Conservation (phyloP, 2,113 vertebrate genomes). For the Cephalopholis sonnerati region DNA sequence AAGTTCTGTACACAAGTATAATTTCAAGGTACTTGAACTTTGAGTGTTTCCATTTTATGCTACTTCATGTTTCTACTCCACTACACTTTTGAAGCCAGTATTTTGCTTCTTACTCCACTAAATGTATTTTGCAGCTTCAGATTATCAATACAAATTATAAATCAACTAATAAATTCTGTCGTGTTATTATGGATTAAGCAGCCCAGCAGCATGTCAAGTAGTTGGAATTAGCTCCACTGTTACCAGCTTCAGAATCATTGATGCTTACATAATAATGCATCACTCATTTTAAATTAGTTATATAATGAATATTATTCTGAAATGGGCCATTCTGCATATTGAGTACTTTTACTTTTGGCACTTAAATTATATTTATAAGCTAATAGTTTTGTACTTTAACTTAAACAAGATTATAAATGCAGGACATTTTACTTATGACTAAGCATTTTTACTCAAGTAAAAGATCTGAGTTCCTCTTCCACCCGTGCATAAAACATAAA, state of each 20-base stretch:
- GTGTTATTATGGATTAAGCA: neutral
- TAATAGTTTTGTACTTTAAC: neutral
- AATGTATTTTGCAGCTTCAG: too few species aligned
- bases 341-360: too few species aligned
- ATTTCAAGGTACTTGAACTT: neutral
- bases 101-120: neutral
- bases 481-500: neutral
- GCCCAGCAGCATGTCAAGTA: too few species aligned
- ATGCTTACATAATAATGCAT: neutral
- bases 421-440: too few species aligned
- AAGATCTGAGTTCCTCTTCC: neutral
- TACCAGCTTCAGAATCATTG: neutral
- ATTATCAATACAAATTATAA: neutral
- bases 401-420: too few species aligned
- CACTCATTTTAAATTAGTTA: neutral
- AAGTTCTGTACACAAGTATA: neutral
- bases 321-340: neutral
- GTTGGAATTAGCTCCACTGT: too few species aligned
- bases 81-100: neutral
- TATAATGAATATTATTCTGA: neutral
- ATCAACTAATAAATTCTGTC: neutral
- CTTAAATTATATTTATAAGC: neutral
- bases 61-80: neutral
- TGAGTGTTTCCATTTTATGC: neutral
- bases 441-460: too few species aligned